Evolutionary conservation across 2,888 invertebrate genomes (phyloP).

Genomic region (Chymomyza caudatula): DNA sequence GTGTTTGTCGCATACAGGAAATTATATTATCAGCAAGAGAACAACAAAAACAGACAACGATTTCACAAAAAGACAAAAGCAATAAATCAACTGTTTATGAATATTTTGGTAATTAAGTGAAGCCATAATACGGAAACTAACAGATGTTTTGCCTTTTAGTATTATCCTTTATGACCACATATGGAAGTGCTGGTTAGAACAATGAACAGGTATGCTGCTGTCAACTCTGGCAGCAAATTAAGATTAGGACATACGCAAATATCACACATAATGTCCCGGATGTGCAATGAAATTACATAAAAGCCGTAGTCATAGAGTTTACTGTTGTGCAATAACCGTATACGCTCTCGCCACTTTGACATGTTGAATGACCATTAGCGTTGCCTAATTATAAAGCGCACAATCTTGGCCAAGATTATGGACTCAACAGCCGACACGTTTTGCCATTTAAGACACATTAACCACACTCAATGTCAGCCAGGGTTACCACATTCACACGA

Average conservation of each 20-base stretch:
- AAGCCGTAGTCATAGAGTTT: not conserved
- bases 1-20: not conserved
- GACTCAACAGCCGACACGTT: conserved; percentile 45
- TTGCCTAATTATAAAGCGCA: not conserved
- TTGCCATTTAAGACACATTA: conserved; percentile 61
- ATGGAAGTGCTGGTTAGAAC: too few species aligned
- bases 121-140: conserved; percentile 31
- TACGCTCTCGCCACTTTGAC: too few species aligned
- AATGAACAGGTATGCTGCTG: not conserved
- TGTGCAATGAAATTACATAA: not conserved
- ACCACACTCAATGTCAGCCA: conserved; percentile 31
- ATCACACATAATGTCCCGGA: not conserved
- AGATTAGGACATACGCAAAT: not conserved
- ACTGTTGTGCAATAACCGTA: not conserved
- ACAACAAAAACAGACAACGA: conserved; percentile 18
- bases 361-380: not conserved
- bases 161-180: conserved; percentile 52
- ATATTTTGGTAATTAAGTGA: conserved; percentile 53
- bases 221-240: not conserved
- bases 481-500: conserved; percentile 1
- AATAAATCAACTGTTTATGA: conserved; percentile 27
- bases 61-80: conserved; percentile 3
- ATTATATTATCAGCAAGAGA: not conserved
- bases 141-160: conserved; percentile 33
- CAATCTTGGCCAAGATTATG: not conserved